Conservation (phyloP, 2,888 invertebrate species). For the Pristionchus exspectatus region DNA sequence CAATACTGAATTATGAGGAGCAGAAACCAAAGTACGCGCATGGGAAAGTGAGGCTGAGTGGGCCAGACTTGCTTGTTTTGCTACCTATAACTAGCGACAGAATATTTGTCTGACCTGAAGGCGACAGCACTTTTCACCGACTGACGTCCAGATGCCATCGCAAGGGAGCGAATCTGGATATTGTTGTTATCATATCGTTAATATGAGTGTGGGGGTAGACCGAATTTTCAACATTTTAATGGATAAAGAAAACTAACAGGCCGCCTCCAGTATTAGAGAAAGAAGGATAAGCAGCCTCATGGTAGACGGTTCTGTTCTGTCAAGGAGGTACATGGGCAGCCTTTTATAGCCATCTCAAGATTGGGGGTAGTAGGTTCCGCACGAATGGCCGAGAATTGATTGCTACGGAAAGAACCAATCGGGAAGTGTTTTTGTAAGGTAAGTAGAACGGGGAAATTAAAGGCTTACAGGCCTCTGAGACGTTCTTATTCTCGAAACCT, state of each 20-base stretch:
- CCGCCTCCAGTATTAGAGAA: background rate
- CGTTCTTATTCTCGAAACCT: conserved; percentile 8
- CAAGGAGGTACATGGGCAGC: background rate
- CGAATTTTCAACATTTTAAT: background rate
- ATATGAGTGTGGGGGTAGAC: background rate
- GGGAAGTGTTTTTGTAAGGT: conserved; percentile 49
- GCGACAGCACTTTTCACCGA: conserved; percentile 30
- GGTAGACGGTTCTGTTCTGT: background rate
- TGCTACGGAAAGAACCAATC: conserved; percentile 44
- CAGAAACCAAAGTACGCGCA: background rate
- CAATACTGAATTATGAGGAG: background rate
- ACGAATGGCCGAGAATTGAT: conserved; percentile 31
- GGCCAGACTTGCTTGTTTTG: background rate
- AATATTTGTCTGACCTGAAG: background rate
- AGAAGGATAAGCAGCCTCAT: background rate
- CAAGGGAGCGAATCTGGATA: conserved; percentile 8
- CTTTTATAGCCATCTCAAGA: conserved; percentile 34
- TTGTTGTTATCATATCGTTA: background rate
- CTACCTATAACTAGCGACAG: background rate
- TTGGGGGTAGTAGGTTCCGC: conserved; percentile 33
- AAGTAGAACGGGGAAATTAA: conserved; percentile 29
- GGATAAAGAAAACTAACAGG: background rate
- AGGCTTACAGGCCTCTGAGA: conserved; percentile 21
- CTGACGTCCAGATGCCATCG: background rate
- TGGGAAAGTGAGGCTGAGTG: background rate